phyloP scores from a whole-genome alignment of 2,888 invertebrate genomes.

The Hypercompe scribonia region DNA sequence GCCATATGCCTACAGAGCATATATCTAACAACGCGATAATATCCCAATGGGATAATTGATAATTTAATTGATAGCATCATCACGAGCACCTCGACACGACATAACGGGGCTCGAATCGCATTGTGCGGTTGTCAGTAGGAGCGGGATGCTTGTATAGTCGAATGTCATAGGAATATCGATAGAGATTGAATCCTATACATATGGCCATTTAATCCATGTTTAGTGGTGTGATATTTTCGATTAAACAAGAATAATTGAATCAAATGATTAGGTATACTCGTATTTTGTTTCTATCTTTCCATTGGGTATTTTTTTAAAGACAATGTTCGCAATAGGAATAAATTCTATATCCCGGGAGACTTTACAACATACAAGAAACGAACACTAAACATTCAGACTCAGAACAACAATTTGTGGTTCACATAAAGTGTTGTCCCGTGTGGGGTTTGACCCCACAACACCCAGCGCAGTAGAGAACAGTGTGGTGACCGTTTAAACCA shows the following conservation, averaged over 20 bases:
- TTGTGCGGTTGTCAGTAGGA: conserved; percentile 60
- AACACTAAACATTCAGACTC: no score
- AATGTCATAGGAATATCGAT: conserved; percentile 30
- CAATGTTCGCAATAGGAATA: no score
- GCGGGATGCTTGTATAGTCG: conserved; percentile 66
- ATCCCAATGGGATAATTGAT: conserved; percentile 23
- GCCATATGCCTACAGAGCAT: neutral
- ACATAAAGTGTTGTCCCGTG: no score
- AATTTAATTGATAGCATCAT: conserved; percentile 33
- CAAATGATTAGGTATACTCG: no score
- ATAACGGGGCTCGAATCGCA: conserved; percentile 42
- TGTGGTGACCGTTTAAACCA: no score
- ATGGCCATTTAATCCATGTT: neutral
- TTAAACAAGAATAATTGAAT: neutral
- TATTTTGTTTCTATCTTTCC: no score
- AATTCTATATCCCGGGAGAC: no score
- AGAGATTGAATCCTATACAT: conserved; percentile 1
- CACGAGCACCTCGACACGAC: conserved; percentile 16
- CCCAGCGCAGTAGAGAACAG: no score
- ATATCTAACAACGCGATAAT: neutral
- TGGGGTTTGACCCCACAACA: no score
- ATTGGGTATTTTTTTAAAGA: no score
- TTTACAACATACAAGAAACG: no score
- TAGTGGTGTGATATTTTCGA: neutral
- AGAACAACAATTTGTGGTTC: no score